A percentile compares a stretch with the other conserved stretches of the same genome.
Conservation (phyloP, 2,888 invertebrate species). For the Hedya salicella region DNA sequence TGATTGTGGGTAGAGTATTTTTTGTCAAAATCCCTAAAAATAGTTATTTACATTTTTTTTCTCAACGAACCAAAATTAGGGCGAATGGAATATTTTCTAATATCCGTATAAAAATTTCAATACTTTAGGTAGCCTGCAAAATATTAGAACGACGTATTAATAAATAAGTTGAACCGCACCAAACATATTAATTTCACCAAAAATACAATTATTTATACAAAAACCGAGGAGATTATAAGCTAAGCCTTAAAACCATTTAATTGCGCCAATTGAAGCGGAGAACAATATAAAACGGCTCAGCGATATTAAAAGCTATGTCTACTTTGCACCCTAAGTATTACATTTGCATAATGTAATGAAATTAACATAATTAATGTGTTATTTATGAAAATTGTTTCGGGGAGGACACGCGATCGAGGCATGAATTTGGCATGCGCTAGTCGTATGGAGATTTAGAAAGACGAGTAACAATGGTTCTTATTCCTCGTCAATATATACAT, state of each 20-base stretch:
- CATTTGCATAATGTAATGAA: slow-evolving; percentile 7
- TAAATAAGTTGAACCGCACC: too few relatives aligned
- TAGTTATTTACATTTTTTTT: too few relatives aligned
- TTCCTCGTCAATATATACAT: too few relatives aligned
- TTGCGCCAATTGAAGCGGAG: background rate
- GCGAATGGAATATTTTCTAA: too few relatives aligned
- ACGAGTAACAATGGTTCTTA: background rate
- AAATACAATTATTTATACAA: background rate
- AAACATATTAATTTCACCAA: background rate
- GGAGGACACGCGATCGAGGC: background rate
- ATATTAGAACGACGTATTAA: too few relatives aligned
- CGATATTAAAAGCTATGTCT: background rate
- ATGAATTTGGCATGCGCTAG: background rate
- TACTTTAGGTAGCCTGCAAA: too few relatives aligned
- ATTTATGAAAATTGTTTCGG: background rate
- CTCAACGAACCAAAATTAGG: too few relatives aligned
- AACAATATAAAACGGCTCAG: background rate
- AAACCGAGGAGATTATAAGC: background rate
- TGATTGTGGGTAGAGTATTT: too few relatives aligned
- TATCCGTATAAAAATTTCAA: too few relatives aligned
- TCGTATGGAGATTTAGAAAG: background rate
- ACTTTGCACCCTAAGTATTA: background rate
- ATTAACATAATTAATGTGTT: slow-evolving; percentile 16
- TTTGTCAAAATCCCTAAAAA: too few relatives aligned
- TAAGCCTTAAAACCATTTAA: background rate